phyloP scores from a whole-genome alignment of 2,797 vertebrate species.

The Coccyzus lansbergi region DNA sequence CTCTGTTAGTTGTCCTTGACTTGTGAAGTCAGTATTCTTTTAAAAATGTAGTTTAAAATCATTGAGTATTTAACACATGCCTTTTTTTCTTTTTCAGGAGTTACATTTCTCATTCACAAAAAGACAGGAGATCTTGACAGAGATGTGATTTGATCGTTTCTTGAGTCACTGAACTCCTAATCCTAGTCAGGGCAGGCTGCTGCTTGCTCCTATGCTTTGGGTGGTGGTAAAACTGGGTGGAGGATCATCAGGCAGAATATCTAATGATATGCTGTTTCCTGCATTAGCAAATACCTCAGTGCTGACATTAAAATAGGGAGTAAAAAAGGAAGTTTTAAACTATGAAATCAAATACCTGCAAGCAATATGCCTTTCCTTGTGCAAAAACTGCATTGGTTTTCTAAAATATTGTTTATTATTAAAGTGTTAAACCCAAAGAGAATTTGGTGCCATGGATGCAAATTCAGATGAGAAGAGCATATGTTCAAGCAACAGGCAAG shows the following conservation, averaged over 20 bases:
- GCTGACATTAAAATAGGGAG: background rate
- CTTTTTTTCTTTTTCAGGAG: background rate
- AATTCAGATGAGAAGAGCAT: background rate
- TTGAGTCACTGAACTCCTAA: slow-evolving; percentile 19
- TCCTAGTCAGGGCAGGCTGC: slow-evolving; percentile 12
- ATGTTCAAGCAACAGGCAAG: background rate
- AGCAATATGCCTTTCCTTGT: background rate
- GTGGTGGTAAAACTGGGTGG: slow-evolving; percentile 31
- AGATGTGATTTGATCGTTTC: slow-evolving; percentile 25
- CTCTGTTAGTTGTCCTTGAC: background rate
- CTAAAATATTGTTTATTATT: background rate
- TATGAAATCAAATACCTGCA: background rate
- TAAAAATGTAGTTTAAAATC: background rate
- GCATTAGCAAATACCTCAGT: background rate
- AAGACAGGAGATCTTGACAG: background rate
- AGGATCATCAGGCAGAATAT: slow-evolving; percentile 16
- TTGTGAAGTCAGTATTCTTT: background rate
- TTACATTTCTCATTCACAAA: slow-evolving; percentile 1
- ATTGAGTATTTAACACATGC: background rate
- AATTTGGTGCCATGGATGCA: background rate
- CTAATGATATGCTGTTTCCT: background rate
- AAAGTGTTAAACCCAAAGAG: background rate
- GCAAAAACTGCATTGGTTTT: background rate
- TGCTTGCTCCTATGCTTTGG: background rate
- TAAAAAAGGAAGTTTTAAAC: background rate